Evolutionary conservation across 2,797 vertebrate genomes (phyloP), one percentile per base, ranked within the genome.

Genomic region (Macrochelys suwanniensis): DNA sequence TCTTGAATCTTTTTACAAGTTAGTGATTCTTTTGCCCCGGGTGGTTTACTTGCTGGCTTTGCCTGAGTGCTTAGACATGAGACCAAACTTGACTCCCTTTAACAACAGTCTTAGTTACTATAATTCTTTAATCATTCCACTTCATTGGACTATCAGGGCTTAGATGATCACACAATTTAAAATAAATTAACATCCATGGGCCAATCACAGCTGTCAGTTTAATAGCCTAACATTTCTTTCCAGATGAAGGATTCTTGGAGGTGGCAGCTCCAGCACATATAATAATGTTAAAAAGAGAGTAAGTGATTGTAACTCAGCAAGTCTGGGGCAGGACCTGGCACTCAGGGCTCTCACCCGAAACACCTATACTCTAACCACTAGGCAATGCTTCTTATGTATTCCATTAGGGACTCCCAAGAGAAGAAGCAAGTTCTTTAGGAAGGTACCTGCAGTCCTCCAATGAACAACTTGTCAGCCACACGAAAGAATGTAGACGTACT

Each of bases 61-160:
- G 45, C 31, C 79, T 85, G 71, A 49, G 57, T 8, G 26, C 56
- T 88, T 95, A 81, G 61, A 65, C 90, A 88, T 12, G 56, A 94
- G 94, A 81, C 49, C 1, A 6, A 87, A 80, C 71, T 45, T 65
- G 84, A 61, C 13, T 93, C 37, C 31, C 71, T 93, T 81, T 90
- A 87, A 94, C 94, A 15, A 31, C 17, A 8, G 33, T 87, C 61
- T 90, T 61, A 86, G 83, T 80, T 94, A 25, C 87, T 89, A 5
- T 83, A 86, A 83, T 77, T 86, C 87, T 87, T 93, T 54, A 89
- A 71, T 88, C 87, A 80, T 88, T 95, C 85, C 91, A 47, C 78
- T 93, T 82, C 68, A 56, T 84, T 93, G 88, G 11, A 15, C 87
- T 94, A 84, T 68, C 37, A 56, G 61, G 49, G 51, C 65, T 78